Base-by-base conservation (phyloP, 2,113 vertebrate genomes). In the Poeciliopsis occidentalis region DNA sequence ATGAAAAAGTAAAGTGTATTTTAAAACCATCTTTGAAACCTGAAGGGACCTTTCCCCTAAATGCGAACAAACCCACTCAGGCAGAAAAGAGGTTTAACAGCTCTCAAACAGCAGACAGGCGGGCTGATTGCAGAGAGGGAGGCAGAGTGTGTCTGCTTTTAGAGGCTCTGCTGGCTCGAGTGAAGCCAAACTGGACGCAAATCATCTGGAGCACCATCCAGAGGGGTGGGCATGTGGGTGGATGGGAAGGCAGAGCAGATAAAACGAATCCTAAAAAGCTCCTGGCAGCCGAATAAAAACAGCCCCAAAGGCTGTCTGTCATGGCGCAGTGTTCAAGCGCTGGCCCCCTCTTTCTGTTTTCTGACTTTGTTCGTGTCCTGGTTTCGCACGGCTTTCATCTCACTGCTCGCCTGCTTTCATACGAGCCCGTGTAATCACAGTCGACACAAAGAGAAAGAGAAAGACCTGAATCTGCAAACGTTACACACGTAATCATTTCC, bases 231-330 rank as follows among this genome's bases (percentile, higher is more conserved):
- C 29, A 79, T 77, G 80, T 79, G 88, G 75, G 84, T 84, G 85
- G 86, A 78, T 88, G 82, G 79, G 73, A 82, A 90, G 84, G 86
- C 85, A 87, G 88, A 85, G 87, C 87, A 91, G 91, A 94, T 94
- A 89, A 94, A 93, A 89, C 86, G 60, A 83, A 88, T 82, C 88
- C 88, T 85, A 89, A 90, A 93, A 90, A 92, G 90, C 91, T 89
- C 86, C 87, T 93, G 93, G 91, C 92, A 91, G 89, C 82, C 82
- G 88, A 91, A 91, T 88, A 85, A 90, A 57, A 88, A 90, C 83
- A 80, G 88, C 77, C 75, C 87, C 82, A 91, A 87, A 88, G 88
- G 87, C 87, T 89, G 87, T 87, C 91, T 92, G 88, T 92, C 87
- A 86, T 89, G 88, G 90, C 86, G 73, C 51, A 54, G 80, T 66